phyloP scores from a whole-genome alignment of 2,797 vertebrate species.

The Luscinia luscinia region DNA sequence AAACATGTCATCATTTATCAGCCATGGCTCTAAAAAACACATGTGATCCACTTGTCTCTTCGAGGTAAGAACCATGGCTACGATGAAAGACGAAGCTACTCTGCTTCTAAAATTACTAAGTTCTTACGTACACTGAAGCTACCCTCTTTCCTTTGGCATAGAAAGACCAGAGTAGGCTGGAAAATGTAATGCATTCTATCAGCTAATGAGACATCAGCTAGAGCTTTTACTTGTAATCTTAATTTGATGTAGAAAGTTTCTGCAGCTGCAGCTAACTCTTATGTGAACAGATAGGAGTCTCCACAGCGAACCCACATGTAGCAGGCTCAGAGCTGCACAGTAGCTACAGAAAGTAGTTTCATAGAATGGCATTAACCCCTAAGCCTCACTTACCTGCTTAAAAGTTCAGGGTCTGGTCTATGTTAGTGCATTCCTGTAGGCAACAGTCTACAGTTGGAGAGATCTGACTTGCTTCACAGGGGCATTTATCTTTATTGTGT shows the following conservation, averaged over 20 bases:
- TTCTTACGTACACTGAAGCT: background rate
- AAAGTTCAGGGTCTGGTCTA: background rate
- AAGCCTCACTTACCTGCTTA: background rate
- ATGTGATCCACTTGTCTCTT: background rate
- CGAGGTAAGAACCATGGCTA: background rate
- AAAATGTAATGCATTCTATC: background rate
- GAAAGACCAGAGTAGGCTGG: background rate
- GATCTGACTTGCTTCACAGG: background rate
- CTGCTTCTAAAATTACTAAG: background rate
- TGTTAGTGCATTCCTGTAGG: background rate
- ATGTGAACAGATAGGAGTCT: background rate
- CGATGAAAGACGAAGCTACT: background rate
- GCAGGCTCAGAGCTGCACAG: background rate
- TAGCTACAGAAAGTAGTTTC: background rate
- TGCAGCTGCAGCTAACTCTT: background rate
- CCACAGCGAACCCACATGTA: background rate
- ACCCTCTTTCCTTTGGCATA: background rate
- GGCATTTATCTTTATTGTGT: background rate
- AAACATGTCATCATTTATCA: constrained; percentile 22
- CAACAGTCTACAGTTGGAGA: background rate
- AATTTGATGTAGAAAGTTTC: background rate
- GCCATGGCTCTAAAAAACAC: background rate
- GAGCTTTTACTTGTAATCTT: background rate
- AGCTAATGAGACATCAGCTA: background rate
- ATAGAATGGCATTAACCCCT: background rate